Evolutionary conservation across 2,797 vertebrate species (phyloP).

Genomic region (Ceyx erithaca): DNA sequence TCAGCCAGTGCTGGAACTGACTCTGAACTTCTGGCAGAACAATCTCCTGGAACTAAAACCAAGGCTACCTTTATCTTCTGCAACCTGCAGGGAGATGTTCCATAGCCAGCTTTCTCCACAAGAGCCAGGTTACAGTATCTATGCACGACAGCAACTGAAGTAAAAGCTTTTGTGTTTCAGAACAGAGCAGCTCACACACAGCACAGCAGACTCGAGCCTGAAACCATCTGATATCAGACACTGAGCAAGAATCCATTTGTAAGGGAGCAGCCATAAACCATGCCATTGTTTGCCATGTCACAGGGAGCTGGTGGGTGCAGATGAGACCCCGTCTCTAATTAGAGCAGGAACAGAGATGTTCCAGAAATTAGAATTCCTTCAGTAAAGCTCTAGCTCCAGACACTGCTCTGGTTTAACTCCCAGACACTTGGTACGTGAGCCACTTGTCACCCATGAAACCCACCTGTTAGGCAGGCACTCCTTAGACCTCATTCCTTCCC

Average conservation of each 20-base stretch:
- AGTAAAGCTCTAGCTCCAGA: not conserved
- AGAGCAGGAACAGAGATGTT: not conserved
- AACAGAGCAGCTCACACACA: conserved; percentile 13
- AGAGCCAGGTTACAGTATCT: conserved; percentile 49
- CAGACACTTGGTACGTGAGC: not conserved
- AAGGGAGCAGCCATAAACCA: not conserved
- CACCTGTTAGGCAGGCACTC: not conserved
- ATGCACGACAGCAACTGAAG: conserved; percentile 35
- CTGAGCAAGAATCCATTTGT: not conserved
- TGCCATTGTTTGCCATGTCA: not conserved
- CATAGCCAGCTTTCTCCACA: conserved; percentile 58
- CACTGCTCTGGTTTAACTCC: not conserved
- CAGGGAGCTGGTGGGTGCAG: not conserved
- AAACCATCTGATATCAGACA: conserved; percentile 3
- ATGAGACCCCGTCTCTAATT: not conserved
- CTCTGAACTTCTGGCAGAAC: conserved; percentile 69
- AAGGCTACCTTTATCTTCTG: conserved; percentile 61
- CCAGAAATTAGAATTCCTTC: conserved; percentile 21
- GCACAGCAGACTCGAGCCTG: conserved; percentile 24
- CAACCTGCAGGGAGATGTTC: conserved; percentile 60
- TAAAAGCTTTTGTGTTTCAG: conserved; percentile 58
- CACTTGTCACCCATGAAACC: not conserved
- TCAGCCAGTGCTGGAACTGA: conserved; percentile 60
- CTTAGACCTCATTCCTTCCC: not conserved
- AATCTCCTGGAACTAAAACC: conserved; percentile 62